A percentile compares a stretch with the other conserved stretches of the same genome.
Conservation (phyloP, 2,113 vertebrate genomes). For the Sinocyclocheilus rhinocerous region DNA sequence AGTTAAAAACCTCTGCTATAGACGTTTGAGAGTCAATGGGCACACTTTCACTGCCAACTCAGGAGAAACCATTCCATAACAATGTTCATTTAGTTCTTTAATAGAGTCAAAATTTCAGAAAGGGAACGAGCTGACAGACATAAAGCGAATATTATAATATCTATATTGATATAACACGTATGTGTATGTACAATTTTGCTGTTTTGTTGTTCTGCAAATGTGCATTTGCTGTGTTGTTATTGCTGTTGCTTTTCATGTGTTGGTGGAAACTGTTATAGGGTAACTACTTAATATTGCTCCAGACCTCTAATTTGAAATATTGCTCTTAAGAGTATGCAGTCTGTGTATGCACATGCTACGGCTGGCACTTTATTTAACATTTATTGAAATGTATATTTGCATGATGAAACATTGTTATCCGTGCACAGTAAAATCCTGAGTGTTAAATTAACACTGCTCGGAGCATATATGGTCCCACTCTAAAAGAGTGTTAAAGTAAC, state of each 20-base stretch:
- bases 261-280: neutral
- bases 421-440: neutral
- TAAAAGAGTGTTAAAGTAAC: no score
- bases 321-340: constrained; percentile 60
- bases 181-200: neutral
- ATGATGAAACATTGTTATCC: constrained; percentile 60
- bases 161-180: neutral
- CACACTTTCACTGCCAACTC: constrained; percentile 68
- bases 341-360: constrained; percentile 61
- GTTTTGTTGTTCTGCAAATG: neutral
- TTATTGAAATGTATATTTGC: constrained; percentile 44
- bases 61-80: constrained; percentile 65
- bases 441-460: no score
- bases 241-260: neutral
- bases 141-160: constrained; percentile 25
- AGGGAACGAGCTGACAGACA: neutral
- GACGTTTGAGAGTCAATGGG: neutral
- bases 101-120: constrained; percentile 30
- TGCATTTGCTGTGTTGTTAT: constrained; percentile 26
- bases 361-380: constrained; percentile 79
- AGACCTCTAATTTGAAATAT: constrained; percentile 70
- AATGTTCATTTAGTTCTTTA: constrained; percentile 64
- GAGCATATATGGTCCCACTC: no score
- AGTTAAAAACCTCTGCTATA: neutral
- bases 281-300: constrained; percentile 51